Percentiles rank a stretch among this genome's conserved stretches.
Evolutionary conservation across 1,140 invertebrate species (phyloP).

Genomic region (Nasonia giraulti): DNA sequence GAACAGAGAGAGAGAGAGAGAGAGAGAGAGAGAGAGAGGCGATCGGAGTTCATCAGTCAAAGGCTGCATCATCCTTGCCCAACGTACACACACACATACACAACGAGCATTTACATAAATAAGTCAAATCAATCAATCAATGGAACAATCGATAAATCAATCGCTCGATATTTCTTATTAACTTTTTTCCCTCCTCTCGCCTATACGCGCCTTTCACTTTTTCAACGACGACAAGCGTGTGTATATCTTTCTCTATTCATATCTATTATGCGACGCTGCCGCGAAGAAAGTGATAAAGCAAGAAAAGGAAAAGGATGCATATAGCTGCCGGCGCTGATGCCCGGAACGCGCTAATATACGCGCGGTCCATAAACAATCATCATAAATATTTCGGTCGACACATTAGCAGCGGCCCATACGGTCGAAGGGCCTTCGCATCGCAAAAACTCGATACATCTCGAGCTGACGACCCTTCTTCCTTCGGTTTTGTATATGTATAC

Average conservation of each 20-base stretch:
- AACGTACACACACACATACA: neutral
- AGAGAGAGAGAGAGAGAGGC: neutral
- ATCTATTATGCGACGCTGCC: conserved; percentile 34
- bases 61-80: neutral
- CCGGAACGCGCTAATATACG: conserved; percentile 69
- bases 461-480: neutral
- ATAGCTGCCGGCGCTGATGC: conserved; percentile 52
- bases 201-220: conserved; percentile 28
- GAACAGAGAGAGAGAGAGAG: neutral
- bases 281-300: conserved; percentile 56
- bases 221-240: conserved; percentile 5
- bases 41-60: neutral
- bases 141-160: conserved; percentile 38
- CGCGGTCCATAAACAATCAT: conserved; percentile 72
- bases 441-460: conserved; percentile 22
- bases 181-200: neutral
- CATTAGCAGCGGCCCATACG: conserved; percentile 63
- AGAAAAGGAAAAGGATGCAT: conserved; percentile 39
- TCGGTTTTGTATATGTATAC: neutral
- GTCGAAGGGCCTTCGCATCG: neutral
- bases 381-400: conserved; percentile 72
- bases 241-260: conserved; percentile 40
- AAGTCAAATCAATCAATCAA: conserved; percentile 33
- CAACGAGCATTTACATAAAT: conserved; percentile 21
- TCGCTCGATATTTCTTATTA: conserved; percentile 43